These are phyloP conservation scores for Drosophila bunnanda DNA, from an alignment of 2,888 invertebrate species.

Conservation along the genomic window DNA sequence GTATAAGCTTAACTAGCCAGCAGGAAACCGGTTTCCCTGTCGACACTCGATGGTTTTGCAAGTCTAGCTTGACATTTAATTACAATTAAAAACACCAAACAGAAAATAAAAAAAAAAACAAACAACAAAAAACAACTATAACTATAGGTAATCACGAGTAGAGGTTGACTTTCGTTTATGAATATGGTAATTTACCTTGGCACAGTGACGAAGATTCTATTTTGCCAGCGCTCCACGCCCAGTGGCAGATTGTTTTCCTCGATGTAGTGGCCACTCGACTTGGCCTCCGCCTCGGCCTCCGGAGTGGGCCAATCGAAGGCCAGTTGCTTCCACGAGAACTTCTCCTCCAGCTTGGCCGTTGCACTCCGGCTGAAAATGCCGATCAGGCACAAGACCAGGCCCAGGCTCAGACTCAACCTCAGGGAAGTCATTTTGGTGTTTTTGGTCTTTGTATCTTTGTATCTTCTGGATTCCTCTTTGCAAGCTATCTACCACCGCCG, in stretches of 20 bases:
- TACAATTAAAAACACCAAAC: slow-evolving; percentile 46
- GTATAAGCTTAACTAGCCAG: slow-evolving; percentile 31
- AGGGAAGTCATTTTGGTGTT: slow-evolving; percentile 45
- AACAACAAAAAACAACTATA: slow-evolving; percentile 29
- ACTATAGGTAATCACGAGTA: slow-evolving; percentile 29
- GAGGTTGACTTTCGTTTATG: slow-evolving; percentile 28
- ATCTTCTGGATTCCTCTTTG: background rate
- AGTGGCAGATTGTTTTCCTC: slow-evolving; percentile 89
- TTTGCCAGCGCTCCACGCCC: slow-evolving; percentile 89
- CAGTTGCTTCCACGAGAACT: slow-evolving; percentile 89
- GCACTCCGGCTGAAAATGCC: slow-evolving; percentile 43
- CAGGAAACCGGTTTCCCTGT: slow-evolving; percentile 66
- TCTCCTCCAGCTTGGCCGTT: slow-evolving; percentile 86
- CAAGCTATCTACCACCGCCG: slow-evolving; percentile 16
- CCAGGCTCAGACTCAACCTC: slow-evolving; percentile 40
- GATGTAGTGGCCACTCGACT: slow-evolving; percentile 87
- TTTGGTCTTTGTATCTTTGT: background rate
- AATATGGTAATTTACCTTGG: slow-evolving; percentile 85
- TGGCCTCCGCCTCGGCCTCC: slow-evolving; percentile 87
- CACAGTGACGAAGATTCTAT: slow-evolving; percentile 89
- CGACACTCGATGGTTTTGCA: slow-evolving; percentile 63
- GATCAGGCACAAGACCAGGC: slow-evolving; percentile 59
- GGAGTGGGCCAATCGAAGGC: slow-evolving; percentile 88
- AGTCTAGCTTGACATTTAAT: slow-evolving; percentile 54
- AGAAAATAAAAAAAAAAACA: slow-evolving; percentile 26